phyloP scores from a whole-genome alignment of 2,797 vertebrate genomes.

The Anguilla marmorata region DNA sequence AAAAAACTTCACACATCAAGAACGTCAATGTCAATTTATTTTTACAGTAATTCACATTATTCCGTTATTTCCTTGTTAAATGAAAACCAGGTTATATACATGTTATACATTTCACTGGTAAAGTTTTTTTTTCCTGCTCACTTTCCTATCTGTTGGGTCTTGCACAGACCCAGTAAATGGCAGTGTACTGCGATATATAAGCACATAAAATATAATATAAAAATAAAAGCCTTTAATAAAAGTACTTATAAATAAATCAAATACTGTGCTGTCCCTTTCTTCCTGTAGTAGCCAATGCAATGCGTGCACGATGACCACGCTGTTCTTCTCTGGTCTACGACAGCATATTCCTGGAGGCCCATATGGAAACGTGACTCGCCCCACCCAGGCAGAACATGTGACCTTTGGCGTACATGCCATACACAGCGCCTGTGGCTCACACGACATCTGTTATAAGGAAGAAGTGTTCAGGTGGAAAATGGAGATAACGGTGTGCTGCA shows the following conservation, averaged over 20 bases:
- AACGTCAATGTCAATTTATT: not conserved
- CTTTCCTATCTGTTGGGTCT: not conserved
- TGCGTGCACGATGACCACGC: not conserved
- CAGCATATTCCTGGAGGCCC: not conserved
- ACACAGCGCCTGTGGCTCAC: not conserved
- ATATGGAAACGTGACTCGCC: not conserved
- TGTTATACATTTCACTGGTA: no score
- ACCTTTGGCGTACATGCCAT: not conserved
- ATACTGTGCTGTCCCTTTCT: not conserved
- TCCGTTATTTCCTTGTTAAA: not conserved
- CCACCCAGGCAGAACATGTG: not conserved
- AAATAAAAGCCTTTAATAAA: not conserved
- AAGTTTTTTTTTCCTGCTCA: not conserved
- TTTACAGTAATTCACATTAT: not conserved
- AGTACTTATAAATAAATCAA: not conserved
- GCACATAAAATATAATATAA: not conserved
- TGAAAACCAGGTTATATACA: not conserved
- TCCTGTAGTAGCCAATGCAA: not conserved
- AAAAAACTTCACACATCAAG: not conserved
- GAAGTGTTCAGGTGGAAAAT: not conserved
- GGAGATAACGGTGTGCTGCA: not conserved
- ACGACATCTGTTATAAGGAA: not conserved
- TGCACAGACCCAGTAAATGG: not conserved
- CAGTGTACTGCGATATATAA: not conserved
- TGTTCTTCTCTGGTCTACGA: not conserved